Percentiles rank a stretch among this genome's conserved stretches.
phyloP scores from a whole-genome alignment of 1,140 invertebrate species.

The Andrena cerasifolii region DNA sequence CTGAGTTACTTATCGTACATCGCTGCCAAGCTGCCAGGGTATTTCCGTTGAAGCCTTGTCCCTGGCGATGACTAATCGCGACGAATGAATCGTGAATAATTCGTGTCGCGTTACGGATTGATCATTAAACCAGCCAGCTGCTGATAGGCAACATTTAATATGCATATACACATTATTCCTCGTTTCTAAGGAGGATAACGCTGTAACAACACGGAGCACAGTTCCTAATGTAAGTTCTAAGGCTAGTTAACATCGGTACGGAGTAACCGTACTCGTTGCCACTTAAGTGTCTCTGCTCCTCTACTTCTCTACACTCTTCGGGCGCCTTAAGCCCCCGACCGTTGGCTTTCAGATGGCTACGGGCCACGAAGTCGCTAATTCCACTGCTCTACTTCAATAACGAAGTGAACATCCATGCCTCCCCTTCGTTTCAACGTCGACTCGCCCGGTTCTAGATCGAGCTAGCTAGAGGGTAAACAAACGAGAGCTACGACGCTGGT shows the following conservation, averaged over 20 bases:
- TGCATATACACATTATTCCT: conserved; percentile 1
- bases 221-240: conserved; percentile 18
- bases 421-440: not conserved
- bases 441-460: conserved; percentile 17
- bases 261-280: not conserved
- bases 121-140: conserved; percentile 1
- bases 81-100: not conserved
- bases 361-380: conserved; percentile 9
- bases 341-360: not conserved
- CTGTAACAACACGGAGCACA: conserved; percentile 20
- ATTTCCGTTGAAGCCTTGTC: not conserved
- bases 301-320: conserved; percentile 3
- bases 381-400: not conserved
- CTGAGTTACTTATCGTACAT: conserved; percentile 16
- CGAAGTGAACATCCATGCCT: no score
- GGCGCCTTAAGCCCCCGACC: no score
- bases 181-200: conserved; percentile 15
- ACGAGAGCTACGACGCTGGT: not conserved
- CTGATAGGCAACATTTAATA: not conserved
- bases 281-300: not conserved
- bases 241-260: not conserved
- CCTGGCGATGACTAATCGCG: not conserved
- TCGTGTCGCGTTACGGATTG: not conserved
- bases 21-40: conserved; percentile 9
- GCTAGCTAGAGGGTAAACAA: not conserved